Evolutionary conservation across 2,888 invertebrate genomes (phyloP).

Genomic region (Lepidocyrtinus sp.): DNA sequence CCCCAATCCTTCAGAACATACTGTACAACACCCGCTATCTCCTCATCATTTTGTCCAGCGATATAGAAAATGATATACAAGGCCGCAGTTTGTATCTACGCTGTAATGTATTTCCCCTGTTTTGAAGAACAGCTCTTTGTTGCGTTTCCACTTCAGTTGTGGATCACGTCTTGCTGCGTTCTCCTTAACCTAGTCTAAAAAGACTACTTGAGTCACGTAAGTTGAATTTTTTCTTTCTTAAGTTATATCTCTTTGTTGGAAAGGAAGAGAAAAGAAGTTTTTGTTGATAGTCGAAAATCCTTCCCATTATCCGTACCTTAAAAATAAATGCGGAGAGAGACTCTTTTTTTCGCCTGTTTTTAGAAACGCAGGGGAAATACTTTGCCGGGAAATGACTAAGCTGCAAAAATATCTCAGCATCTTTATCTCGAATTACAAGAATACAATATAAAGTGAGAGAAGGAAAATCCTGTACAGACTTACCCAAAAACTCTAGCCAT

Average conservation of each 20-base stretch:
- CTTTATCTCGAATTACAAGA: not conserved
- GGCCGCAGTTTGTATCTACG: not conserved
- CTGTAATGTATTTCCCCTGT: too few species aligned
- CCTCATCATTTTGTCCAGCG: not conserved
- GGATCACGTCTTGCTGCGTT: constrained; percentile 45
- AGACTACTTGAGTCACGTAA: constrained; percentile 51
- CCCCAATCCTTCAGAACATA: constrained; percentile 30
- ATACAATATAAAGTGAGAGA: not conserved
- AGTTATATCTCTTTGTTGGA: not conserved
- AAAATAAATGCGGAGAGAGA: not conserved
- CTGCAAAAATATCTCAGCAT: not conserved
- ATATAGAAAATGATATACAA: not conserved
- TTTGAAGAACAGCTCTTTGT: constrained; percentile 4
- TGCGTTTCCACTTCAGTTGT: constrained; percentile 38
- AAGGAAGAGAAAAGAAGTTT: not conserved
- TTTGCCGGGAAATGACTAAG: not conserved
- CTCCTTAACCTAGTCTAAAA: constrained; percentile 27
- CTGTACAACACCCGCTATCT: not conserved
- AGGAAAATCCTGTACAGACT: not conserved
- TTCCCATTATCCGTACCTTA: not conserved
- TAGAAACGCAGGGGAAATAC: too few species aligned
- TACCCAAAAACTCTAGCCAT: not conserved
- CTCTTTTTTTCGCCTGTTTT: not conserved
- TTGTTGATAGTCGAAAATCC: not conserved
- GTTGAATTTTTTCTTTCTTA: constrained; percentile 40